Conservation (phyloP, 2,797 vertebrate species). For the Aldrovandia affinis region DNA sequence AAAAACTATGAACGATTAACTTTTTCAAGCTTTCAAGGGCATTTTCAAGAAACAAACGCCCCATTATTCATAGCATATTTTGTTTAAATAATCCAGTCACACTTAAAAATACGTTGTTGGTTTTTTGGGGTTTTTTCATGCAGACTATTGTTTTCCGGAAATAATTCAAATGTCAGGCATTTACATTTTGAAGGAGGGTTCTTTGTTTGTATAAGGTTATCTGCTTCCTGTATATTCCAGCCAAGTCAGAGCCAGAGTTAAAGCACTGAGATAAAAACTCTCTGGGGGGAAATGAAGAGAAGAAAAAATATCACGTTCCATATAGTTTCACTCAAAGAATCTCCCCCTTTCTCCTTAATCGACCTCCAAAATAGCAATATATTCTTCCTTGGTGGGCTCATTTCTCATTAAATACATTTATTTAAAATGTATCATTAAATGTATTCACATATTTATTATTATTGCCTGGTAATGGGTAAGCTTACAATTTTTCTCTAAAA, state of each 20-base stretch:
- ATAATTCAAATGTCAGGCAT: not conserved
- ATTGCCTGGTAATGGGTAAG: not conserved
- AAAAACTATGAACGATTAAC: not conserved
- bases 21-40: not conserved
- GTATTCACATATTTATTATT: not conserved
- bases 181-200: not conserved
- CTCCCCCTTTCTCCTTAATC: not conserved
- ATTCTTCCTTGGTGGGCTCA: not conserved
- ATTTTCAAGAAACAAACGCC: too few relatives aligned
- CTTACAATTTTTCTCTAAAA: not conserved
- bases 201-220: constrained; percentile 21
- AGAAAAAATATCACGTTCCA: not conserved
- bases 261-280: constrained; percentile 23
- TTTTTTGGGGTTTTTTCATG: too few relatives aligned
- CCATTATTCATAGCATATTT: not conserved
- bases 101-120: too few relatives aligned
- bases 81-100: not conserved
- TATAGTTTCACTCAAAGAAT: not conserved
- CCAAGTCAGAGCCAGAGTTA: not conserved
- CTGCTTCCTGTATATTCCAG: not conserved
- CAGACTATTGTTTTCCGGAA: not conserved
- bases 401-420: too few relatives aligned
- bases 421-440: too few relatives aligned
- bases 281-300: not conserved
- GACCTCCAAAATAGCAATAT: not conserved